Percentiles rank a stretch among this genome's conserved stretches.
These are phyloP conservation scores for Chondrosia reniformis DNA, from an alignment of 37 sponge, comb jelly and placozoan genomes.

Conservation along the genomic window DNA sequence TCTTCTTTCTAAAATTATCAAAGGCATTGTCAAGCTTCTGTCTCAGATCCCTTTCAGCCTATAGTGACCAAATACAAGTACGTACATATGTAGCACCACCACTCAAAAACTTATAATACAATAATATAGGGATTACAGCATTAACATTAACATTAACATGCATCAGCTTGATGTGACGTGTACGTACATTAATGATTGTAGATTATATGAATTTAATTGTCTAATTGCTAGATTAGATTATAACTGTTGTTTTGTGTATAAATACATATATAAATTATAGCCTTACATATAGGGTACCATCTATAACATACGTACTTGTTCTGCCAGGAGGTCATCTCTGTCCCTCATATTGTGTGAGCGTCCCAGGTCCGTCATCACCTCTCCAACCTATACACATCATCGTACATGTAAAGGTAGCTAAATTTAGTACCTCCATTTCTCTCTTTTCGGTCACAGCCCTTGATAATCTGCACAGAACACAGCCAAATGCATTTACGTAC, in stretches of 20 bases:
- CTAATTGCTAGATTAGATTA: no score
- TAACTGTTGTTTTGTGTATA: no score
- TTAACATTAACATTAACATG: no score
- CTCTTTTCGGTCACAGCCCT: conserved; percentile 59
- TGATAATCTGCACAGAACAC: background rate
- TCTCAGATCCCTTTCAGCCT: conserved; percentile 92
- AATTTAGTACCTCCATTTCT: conserved; percentile 76
- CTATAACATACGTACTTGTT: conserved; percentile 85
- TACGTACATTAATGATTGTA: no score
- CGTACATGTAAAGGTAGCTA: background rate
- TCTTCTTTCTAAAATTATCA: conserved; percentile 80
- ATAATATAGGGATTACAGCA: no score
- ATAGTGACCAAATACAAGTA: background rate
- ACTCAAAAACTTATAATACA: no score
- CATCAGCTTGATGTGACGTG: no score
- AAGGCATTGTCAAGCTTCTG: conserved; percentile 90
- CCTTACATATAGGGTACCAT: no score
- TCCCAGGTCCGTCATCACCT: conserved; percentile 95
- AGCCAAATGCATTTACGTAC: conserved; percentile 23
- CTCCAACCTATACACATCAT: conserved; percentile 69
- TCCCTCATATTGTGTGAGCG: conserved; percentile 94
- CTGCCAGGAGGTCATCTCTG: conserved; percentile 94
- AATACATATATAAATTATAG: no score
- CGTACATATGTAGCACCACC: no score
- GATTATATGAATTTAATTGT: no score